Percentiles rank a stretch among this genome's conserved stretches.
phyloP scores from a whole-genome alignment of 2,888 invertebrate genomes.

The Spisula subtruncata region DNA sequence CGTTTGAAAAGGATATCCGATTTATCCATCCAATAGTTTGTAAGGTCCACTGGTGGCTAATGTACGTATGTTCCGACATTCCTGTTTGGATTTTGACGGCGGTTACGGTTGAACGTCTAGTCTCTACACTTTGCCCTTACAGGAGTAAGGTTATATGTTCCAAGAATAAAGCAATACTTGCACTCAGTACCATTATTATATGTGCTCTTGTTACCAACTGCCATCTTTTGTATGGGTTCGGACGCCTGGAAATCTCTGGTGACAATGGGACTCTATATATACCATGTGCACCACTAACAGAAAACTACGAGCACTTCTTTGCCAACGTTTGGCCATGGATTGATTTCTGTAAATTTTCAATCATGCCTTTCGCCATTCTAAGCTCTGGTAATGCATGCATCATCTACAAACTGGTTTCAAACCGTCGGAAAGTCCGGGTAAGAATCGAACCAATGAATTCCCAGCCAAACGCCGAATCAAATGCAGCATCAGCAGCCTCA shows the following conservation, averaged over 20 bases:
- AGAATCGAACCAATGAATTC: background rate
- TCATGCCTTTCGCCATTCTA: slow-evolving; percentile 78
- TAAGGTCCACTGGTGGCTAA: slow-evolving; percentile 77
- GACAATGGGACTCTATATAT: slow-evolving; percentile 44
- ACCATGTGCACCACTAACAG: slow-evolving; percentile 60
- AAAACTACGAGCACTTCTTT: slow-evolving; percentile 68
- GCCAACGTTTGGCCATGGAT: slow-evolving; percentile 78
- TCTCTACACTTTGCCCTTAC: slow-evolving; percentile 77
- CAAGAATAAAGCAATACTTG: slow-evolving; percentile 50
- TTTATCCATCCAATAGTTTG: slow-evolving; percentile 58
- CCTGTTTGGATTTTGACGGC: slow-evolving; percentile 81
- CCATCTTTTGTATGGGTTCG: slow-evolving; percentile 75
- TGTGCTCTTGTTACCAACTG: slow-evolving; percentile 70
- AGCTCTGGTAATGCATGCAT: slow-evolving; percentile 75
- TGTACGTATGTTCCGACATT: slow-evolving; percentile 78
- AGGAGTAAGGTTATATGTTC: slow-evolving; percentile 75
- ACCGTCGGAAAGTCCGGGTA: background rate
- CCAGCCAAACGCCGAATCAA: background rate
- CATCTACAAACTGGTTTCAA: slow-evolving; percentile 64
- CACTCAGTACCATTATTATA: slow-evolving; percentile 58
- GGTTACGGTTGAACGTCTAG: slow-evolving; percentile 79
- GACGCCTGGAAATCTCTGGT: slow-evolving; percentile 36
- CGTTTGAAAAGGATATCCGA: slow-evolving; percentile 73
- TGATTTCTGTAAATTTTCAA: slow-evolving; percentile 76
- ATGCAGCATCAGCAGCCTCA: background rate